These are phyloP conservation scores for Channa maculata DNA, from an alignment of 2,113 vertebrate species.

Conservation along the genomic window DNA sequence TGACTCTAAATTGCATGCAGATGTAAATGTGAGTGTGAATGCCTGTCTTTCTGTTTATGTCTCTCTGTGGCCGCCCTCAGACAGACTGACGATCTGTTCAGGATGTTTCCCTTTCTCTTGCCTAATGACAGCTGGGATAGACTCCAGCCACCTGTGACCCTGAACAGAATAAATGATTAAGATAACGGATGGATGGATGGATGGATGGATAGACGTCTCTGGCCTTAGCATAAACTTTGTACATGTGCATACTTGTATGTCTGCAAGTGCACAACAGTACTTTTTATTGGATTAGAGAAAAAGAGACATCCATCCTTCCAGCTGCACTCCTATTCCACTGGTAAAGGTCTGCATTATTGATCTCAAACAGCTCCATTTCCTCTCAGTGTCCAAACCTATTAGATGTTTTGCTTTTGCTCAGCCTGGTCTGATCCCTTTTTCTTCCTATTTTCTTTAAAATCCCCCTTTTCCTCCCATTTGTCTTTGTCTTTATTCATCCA, in stretches of 20 bases:
- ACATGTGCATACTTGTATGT: constrained; percentile 5
- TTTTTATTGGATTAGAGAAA: constrained; percentile 78
- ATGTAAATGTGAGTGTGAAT: no score
- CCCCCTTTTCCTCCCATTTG: constrained; percentile 21
- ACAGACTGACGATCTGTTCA: no score
- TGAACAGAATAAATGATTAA: no score
- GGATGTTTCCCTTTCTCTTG: no score
- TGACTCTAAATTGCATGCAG: no score
- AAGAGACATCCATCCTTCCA: constrained; percentile 73
- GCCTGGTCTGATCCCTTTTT: constrained; percentile 21
- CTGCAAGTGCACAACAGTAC: constrained; percentile 45
- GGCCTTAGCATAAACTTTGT: constrained; percentile 30
- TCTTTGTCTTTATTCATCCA: constrained; percentile 38
- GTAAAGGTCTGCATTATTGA: constrained; percentile 77
- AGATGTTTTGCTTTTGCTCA: constrained; percentile 58
- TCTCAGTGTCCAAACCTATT: constrained; percentile 76
- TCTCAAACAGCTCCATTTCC: constrained; percentile 79
- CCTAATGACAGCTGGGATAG: no score
- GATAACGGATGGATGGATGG: constrained; percentile 24
- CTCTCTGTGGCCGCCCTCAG: no score
- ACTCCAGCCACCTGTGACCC: no score
- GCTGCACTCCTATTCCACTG: constrained; percentile 45
- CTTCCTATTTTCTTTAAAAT: constrained; percentile 32
- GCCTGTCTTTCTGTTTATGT: no score
- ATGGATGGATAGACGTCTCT: not conserved